phyloP scores from a whole-genome alignment of 1,140 invertebrate genomes.

The Meloidogyne chitwoodi region DNA sequence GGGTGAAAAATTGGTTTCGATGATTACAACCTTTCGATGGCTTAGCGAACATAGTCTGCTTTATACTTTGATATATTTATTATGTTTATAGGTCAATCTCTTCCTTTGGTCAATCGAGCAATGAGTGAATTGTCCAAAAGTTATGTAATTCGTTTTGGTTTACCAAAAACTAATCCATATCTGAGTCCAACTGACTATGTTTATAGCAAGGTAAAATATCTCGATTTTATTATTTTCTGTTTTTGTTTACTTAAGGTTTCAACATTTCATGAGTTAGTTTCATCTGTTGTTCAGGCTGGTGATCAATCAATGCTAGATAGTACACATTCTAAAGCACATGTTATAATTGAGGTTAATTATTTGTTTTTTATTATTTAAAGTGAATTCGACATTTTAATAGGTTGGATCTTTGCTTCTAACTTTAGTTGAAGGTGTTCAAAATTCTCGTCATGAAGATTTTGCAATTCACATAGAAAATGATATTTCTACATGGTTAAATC shows the following conservation, averaged over 20 bases:
- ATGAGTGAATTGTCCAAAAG: conserved; percentile 10
- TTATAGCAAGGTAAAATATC: neutral
- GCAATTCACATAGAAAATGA: conserved; percentile 14
- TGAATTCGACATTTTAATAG: neutral
- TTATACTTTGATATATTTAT: neutral
- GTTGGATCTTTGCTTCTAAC: conserved; percentile 10
- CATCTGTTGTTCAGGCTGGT: conserved; percentile 3
- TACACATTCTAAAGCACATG: neutral
- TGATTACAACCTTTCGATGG: conserved; percentile 8
- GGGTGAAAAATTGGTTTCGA: conserved; percentile 17
- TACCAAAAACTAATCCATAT: conserved; percentile 17
- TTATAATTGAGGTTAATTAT: conserved; percentile 13
- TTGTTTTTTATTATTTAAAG: neutral
- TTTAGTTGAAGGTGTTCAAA: conserved; percentile 12
- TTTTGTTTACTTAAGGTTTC: neutral
- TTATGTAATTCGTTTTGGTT: conserved; percentile 13
- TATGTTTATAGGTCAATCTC: neutral
- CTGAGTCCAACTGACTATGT: conserved; percentile 12
- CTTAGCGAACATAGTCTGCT: conserved; percentile 7
- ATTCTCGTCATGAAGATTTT: conserved; percentile 15
- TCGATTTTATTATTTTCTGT: neutral
- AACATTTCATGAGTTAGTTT: conserved; percentile 20
- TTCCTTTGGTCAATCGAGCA: conserved; percentile 12
- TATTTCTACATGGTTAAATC: conserved; percentile 16
- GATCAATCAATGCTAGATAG: conserved; percentile 15